Percentiles rank a stretch among this genome's conserved stretches.
Evolutionary conservation across 2,888 invertebrate species (phyloP).

Genomic region (Blomia tropicalis): DNA sequence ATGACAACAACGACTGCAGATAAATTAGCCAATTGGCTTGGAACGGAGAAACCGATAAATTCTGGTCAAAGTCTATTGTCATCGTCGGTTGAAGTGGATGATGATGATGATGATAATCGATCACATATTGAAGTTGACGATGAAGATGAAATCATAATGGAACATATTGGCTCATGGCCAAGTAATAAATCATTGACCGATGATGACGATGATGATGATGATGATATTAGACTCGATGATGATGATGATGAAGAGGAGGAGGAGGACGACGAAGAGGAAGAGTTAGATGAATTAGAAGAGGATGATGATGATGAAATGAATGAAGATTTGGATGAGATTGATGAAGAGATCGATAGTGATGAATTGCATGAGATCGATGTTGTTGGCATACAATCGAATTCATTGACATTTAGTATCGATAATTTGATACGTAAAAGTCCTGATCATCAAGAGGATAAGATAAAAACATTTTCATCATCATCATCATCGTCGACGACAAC

Average conservation of each 20-base stretch:
- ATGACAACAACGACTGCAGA: background rate
- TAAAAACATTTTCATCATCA: background rate
- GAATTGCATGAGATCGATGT: background rate
- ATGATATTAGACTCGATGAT: background rate
- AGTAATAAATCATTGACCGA: background rate
- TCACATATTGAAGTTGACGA: background rate
- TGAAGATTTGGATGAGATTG: background rate
- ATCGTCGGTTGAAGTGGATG: background rate
- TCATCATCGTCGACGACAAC: background rate
- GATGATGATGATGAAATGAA: background rate
- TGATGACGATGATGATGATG: background rate
- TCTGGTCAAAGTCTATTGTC: background rate
- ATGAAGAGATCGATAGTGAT: background rate
- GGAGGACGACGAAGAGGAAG: slow-evolving; percentile 5
- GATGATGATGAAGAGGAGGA: background rate
- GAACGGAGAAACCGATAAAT: background rate
- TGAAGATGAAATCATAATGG: background rate
- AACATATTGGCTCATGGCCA: background rate
- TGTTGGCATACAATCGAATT: background rate
- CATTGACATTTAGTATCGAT: background rate
- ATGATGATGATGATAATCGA: slow-evolving; percentile 7
- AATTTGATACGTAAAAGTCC: background rate
- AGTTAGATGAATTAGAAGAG: slow-evolving; percentile 5
- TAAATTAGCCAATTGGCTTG: background rate
- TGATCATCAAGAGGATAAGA: background rate